These are phyloP conservation scores for Pterocles orientalis DNA, from an alignment of 2,113 vertebrate genomes.

Conservation along the genomic window DNA sequence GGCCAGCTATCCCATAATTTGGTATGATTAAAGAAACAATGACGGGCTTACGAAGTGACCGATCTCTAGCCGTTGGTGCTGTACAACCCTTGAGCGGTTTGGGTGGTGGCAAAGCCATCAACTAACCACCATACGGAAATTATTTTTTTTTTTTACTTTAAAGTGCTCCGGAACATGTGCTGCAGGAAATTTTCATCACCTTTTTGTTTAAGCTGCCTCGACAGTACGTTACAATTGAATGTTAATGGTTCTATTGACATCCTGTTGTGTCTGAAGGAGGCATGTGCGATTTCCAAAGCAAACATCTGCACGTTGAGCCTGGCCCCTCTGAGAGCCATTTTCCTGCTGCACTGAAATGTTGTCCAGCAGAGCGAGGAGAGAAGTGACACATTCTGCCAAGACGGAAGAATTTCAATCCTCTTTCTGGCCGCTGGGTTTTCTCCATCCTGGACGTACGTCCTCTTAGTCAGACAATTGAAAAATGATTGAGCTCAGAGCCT, in stretches of 20 bases:
- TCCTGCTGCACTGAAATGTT: not conserved
- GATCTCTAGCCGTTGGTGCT: not conserved
- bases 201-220: conserved; percentile 26
- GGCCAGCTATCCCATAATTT: accelerated
- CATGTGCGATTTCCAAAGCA: conserved; percentile 55
- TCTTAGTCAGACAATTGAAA: conserved; percentile 61
- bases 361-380: not conserved
- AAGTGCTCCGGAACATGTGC: not conserved
- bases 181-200: conserved; percentile 47
- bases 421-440: conserved; percentile 38
- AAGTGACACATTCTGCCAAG: not conserved
- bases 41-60: accelerated
- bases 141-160: not conserved
- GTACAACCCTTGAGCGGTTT: not conserved
- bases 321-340: conserved; percentile 44
- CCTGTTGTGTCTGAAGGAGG: conserved; percentile 71
- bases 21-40: not conserved
- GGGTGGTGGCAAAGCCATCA: not conserved
- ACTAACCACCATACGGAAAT: not conserved
- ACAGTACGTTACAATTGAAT: not conserved
- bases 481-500: not conserved
- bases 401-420: conserved; percentile 32
- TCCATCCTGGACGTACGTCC: conserved; percentile 61
- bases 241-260: conserved; percentile 32
- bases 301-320: conserved; percentile 27